These are phyloP conservation scores for Linepithema humile DNA, from an alignment of 1,140 invertebrate species.

Conservation along the genomic window DNA sequence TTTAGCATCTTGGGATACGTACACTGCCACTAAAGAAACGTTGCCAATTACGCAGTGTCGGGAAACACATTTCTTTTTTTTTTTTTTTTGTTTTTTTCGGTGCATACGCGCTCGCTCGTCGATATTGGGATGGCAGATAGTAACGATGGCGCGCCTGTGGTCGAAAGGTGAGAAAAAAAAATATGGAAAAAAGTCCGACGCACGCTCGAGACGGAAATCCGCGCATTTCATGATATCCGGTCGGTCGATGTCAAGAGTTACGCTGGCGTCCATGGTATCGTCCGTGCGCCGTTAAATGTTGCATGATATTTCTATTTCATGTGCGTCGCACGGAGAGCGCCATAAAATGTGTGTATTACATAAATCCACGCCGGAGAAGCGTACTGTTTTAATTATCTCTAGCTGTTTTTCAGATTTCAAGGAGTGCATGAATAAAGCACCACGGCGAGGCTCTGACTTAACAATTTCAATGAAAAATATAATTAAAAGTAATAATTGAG, in stretches of 20 bases:
- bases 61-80: background rate
- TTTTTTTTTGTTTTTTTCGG: too few species aligned
- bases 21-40: background rate
- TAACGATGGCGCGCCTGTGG: background rate
- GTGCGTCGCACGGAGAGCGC: background rate
- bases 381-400: background rate
- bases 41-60: conserved; percentile 16
- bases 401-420: background rate
- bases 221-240: conserved; percentile 59
- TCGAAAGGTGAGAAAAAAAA: background rate
- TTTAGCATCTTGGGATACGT: conserved; percentile 13
- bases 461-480: background rate
- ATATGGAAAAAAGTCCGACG: conserved; percentile 13
- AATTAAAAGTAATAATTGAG: background rate
- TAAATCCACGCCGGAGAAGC: background rate
- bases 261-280: background rate
- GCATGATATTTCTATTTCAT: conserved; percentile 60
- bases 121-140: background rate
- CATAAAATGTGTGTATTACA: background rate
- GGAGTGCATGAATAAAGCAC: background rate
- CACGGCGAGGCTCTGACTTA: background rate
- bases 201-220: conserved; percentile 55
- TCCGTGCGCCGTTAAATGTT: conserved; percentile 62
- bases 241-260: conserved; percentile 27
- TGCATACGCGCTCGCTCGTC: conserved; percentile 12